Evolutionary conservation across 2,113 vertebrate species (phyloP).

Genomic region (Gymnobelideus leadbeateri): DNA sequence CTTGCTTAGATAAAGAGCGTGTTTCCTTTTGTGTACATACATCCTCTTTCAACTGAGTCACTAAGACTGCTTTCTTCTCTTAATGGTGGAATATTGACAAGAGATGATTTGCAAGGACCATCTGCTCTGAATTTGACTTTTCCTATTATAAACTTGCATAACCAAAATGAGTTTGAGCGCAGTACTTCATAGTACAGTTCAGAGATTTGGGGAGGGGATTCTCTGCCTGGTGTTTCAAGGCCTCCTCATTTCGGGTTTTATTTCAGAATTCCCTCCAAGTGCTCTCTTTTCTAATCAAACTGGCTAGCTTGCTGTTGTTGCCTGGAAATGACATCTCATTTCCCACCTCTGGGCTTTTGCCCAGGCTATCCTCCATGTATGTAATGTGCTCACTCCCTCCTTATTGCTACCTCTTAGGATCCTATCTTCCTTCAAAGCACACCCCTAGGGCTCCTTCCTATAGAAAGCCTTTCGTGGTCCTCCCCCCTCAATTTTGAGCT

Average conservation of each 20-base stretch:
- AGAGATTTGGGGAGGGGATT: not conserved
- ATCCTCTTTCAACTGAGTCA: slow-evolving; percentile 54
- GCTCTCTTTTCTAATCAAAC: not conserved
- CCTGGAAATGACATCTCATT: not conserved
- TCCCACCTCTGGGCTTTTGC: not conserved
- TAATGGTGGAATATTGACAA: slow-evolving; percentile 63
- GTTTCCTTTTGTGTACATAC: slow-evolving; percentile 51
- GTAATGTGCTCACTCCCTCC: not conserved
- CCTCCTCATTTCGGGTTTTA: not conserved
- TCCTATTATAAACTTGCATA: slow-evolving; percentile 41
- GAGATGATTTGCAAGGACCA: slow-evolving; percentile 60
- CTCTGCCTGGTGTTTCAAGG: not conserved
- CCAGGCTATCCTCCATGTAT: not conserved
- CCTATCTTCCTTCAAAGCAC: not conserved
- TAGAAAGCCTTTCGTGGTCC: not conserved
- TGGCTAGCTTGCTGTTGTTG: not conserved
- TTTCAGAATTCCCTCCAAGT: not conserved
- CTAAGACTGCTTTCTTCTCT: slow-evolving; percentile 59
- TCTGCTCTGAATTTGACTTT: slow-evolving; percentile 63
- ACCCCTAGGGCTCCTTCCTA: too few species aligned
- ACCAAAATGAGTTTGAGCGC: not conserved
- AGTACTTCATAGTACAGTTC: not conserved
- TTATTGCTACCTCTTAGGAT: not conserved
- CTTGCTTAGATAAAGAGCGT: slow-evolving; percentile 56
- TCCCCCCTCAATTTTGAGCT: not conserved